These are phyloP conservation scores for Paratilapia polleni DNA, from an alignment of 2,113 vertebrate genomes.

Conservation along the genomic window DNA sequence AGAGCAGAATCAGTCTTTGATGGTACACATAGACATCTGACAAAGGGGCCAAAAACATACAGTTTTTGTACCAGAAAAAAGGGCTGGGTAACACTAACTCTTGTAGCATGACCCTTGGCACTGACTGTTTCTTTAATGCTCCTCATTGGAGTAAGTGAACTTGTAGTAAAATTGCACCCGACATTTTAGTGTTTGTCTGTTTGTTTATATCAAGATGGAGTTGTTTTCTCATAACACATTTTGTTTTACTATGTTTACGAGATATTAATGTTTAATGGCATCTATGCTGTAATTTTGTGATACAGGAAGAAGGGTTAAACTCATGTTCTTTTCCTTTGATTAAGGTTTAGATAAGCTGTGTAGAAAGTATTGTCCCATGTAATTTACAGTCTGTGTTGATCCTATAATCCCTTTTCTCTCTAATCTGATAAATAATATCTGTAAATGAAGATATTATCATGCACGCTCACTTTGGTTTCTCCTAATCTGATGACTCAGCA, in stretches of 20 bases:
- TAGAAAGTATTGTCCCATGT: not conserved
- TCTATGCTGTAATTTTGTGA: not conserved
- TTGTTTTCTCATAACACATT: not conserved
- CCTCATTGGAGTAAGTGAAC: not conserved
- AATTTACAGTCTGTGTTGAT: not conserved
- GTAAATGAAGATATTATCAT: not conserved
- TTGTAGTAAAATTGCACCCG: not conserved
- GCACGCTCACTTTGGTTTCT: not conserved
- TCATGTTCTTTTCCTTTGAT: not conserved
- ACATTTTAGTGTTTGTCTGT: not conserved
- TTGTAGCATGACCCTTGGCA: not conserved
- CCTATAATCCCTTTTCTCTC: not conserved
- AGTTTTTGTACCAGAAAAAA: not conserved
- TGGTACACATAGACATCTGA: not conserved
- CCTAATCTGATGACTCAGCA: conserved; percentile 35
- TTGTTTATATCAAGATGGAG: not conserved
- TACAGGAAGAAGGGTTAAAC: not conserved
- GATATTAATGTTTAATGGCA: rapidly evolving
- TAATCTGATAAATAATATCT: not conserved
- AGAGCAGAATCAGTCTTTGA: no score
- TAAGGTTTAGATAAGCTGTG: not conserved
- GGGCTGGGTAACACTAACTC: rapidly evolving
- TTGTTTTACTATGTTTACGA: not conserved
- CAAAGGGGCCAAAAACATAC: not conserved
- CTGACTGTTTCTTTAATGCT: not conserved